Conservation (phyloP, 2,797 vertebrate species). For the Galagoides demidoff region DNA sequence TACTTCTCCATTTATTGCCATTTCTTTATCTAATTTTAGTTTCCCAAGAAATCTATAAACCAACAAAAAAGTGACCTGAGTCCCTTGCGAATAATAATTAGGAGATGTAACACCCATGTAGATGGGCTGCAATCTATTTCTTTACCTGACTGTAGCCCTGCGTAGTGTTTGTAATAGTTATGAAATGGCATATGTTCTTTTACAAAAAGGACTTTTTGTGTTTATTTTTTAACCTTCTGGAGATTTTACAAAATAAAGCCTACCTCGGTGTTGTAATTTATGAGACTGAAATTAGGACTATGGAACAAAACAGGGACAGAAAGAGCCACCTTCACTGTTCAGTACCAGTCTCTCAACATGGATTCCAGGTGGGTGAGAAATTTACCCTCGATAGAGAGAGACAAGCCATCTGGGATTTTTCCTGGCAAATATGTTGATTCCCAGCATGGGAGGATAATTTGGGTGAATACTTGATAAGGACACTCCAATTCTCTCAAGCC, state of each 20-base stretch:
- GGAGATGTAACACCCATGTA: neutral
- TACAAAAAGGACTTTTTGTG: neutral
- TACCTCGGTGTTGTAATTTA: neutral
- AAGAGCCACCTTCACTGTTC: neutral
- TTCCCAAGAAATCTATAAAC: neutral
- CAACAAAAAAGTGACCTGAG: neutral
- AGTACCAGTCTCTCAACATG: neutral
- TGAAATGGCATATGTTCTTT: slow-evolving; percentile 21
- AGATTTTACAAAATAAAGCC: neutral
- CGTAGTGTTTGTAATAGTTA: neutral
- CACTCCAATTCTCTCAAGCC: neutral
- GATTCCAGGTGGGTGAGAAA: neutral
- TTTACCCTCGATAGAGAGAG: neutral
- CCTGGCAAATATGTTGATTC: neutral
- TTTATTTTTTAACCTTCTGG: neutral
- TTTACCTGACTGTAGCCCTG: neutral
- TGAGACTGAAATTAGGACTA: neutral
- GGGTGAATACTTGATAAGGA: slow-evolving; percentile 16
- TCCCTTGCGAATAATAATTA: neutral
- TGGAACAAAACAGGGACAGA: neutral
- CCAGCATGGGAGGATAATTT: neutral
- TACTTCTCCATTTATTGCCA: neutral
- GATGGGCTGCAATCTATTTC: neutral
- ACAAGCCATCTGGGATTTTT: neutral
- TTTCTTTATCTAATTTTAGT: neutral